Base-by-base conservation (phyloP, 2,113 vertebrate genomes). In the Danionella cerebrum region DNA sequence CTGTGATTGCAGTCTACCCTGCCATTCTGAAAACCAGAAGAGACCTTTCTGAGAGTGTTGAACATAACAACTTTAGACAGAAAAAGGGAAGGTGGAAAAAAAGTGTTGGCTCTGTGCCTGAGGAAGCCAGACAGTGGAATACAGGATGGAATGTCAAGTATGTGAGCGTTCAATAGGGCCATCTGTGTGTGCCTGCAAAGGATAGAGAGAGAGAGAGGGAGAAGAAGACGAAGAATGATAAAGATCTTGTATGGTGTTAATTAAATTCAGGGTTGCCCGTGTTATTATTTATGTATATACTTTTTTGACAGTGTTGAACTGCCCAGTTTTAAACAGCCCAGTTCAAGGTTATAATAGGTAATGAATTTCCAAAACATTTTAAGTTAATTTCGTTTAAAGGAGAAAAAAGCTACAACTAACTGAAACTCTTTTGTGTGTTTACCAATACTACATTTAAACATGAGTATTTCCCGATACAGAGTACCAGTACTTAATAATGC, bases 71-170 rank as follows among this genome's bases (percentile, higher is more conserved):
- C 53, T 55, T 38, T 6, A 36, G 33, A 55, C 11, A n/a, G 63
- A 67, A 65, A 71, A 45, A 47, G 10, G 13, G 58, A 31, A 25
- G 55, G 66, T 45, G 36, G 65, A 55, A 69, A 76, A 58, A 35
- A 21, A 59, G 67, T 44, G 60, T 50, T 87, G 87, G 88, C 83
- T 8, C 65, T 10, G 2, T n/a, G 72, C 85, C 84, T 84, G 78
- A 75, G 80, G 78, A 71, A 77, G 81, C 81, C 76, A 82, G 81
- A 84, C 82, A 82, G 79, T 77, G 84, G 82, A 88, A 88, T 85
- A 82, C 60, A 76, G 79, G 67, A 62, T 52, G 85, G 87, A 89
- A 89, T 89, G 85, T 84, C 78, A 88, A 80, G 82, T 86, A 88
- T 86, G 85, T 73, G 73, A 81, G 80, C 79, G 65, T 81, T 83